Percentiles rank a stretch among this genome's conserved stretches.
phyloP scores from a whole-genome alignment of 2,113 vertebrate species.

The Oreochromis spilurus region DNA sequence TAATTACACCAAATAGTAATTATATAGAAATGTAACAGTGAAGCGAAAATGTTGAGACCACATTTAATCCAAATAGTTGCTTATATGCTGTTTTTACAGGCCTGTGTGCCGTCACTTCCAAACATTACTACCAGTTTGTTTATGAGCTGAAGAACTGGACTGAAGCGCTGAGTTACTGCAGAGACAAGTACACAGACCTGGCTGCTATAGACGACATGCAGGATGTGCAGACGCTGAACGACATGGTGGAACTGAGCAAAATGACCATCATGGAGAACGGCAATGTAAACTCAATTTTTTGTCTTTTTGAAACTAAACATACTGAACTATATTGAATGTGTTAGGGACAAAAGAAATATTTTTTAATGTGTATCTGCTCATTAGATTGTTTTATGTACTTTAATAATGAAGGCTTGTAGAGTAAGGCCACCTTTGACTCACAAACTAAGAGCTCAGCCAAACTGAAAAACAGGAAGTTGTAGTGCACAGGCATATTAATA shows the following conservation, averaged over 20 bases:
- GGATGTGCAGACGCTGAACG: neutral
- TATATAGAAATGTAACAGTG: neutral
- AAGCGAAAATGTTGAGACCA: neutral
- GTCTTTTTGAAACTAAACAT: rapidly evolving
- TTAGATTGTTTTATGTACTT: neutral
- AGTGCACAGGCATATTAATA: too few species aligned
- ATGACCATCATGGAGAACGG: neutral
- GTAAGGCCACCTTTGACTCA: too few species aligned
- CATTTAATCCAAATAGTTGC: neutral
- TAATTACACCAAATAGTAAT: neutral
- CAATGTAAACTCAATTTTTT: neutral
- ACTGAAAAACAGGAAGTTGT: too few species aligned
- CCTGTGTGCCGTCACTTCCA: neutral
- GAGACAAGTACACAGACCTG: neutral
- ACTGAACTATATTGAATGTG: too few species aligned
- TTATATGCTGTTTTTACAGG: neutral
- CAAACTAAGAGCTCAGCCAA: too few species aligned
- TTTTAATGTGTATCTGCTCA: too few species aligned
- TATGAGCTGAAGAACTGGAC: neutral
- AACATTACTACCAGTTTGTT: neutral
- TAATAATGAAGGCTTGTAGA: too few species aligned
- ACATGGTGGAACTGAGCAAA: neutral
- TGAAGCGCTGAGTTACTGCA: neutral
- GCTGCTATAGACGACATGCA: neutral
- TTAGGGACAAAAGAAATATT: too few species aligned